A percentile compares a stretch with the other conserved stretches of the same genome.
Evolutionary conservation across 2,888 invertebrate genomes (phyloP).

Genomic region (Aphrophora alni): DNA sequence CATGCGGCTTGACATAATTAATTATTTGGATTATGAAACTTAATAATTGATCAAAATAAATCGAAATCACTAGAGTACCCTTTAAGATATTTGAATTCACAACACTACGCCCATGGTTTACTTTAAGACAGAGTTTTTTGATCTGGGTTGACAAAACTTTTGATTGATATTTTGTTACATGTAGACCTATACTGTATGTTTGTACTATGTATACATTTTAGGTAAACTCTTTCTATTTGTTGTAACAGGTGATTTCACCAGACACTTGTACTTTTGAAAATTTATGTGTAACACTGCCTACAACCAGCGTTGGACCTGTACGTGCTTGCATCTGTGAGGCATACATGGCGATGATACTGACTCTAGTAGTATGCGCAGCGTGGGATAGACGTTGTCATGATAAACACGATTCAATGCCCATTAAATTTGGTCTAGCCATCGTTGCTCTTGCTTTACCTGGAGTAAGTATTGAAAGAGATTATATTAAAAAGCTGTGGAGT

Average conservation of each 20-base stretch:
- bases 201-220: background rate
- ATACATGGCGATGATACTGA: slow-evolving; percentile 20
- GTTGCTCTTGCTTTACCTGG: slow-evolving; percentile 55
- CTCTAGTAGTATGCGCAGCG: slow-evolving; percentile 27
- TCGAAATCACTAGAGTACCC: too few species aligned
- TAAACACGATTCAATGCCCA: slow-evolving; percentile 56
- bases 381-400: slow-evolving; percentile 57
- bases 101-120: too few species aligned
- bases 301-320: background rate
- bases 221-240: background rate
- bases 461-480: slow-evolving; percentile 60
- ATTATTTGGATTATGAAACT: too few species aligned
- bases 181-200: too few species aligned
- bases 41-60: too few species aligned
- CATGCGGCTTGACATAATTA: too few species aligned
- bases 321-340: slow-evolving; percentile 29
- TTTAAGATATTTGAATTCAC: too few species aligned
- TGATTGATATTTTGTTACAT: too few species aligned
- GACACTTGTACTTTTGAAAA: slow-evolving; percentile 9
- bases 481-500: too few species aligned
- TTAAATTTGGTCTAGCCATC: slow-evolving; percentile 58
- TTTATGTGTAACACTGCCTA: slow-evolving; percentile 37
- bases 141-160: too few species aligned
- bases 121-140: too few species aligned
- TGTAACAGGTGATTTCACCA: slow-evolving; percentile 31